Percentiles rank a stretch among this genome's conserved stretches.
Evolutionary conservation across 2,888 invertebrate genomes (phyloP).

Genomic region (Agrotis ipsilon): DNA sequence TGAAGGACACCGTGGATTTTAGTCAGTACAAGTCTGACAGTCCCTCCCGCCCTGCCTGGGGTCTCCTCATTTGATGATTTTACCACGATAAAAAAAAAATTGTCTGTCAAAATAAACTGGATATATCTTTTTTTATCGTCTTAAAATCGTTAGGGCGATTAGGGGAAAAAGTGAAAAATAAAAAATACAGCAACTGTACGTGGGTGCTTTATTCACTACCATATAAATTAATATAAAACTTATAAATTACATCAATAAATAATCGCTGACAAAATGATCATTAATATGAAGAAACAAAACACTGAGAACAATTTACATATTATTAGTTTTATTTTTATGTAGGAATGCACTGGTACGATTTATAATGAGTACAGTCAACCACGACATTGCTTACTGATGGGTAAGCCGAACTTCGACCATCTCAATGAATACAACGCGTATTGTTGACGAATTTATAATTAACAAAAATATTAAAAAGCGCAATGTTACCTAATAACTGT

Average conservation of each 20-base stretch:
- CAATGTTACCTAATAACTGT: constrained; percentile 34
- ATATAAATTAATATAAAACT: constrained; percentile 88
- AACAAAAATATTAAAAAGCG: constrained; percentile 17
- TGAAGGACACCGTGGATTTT: too few species aligned
- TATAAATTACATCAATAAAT: constrained; percentile 88
- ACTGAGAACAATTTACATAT: constrained; percentile 54
- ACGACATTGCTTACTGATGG: constrained; percentile 7
- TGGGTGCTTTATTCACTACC: constrained; percentile 85
- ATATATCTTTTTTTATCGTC: too few species aligned
- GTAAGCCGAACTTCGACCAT: constrained; percentile 6
- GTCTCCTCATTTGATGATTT: too few species aligned
- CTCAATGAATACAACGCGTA: constrained; percentile 13
- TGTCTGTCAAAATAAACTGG: too few species aligned
- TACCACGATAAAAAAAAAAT: too few species aligned
- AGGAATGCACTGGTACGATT: constrained; percentile 69
- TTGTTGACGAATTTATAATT: neutral
- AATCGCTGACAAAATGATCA: constrained; percentile 80
- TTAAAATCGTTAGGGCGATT: too few species aligned
- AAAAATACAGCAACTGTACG: constrained; percentile 66
- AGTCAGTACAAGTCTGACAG: too few species aligned
- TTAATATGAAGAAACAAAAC: constrained; percentile 60
- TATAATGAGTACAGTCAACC: constrained; percentile 40
- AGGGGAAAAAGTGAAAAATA: constrained; percentile 37
- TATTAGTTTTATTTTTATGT: constrained; percentile 41
- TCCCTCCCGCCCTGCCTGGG: too few species aligned